These are phyloP conservation scores for Globia sparganii DNA, from an alignment of 2,888 invertebrate genomes.

Conservation along the genomic window DNA sequence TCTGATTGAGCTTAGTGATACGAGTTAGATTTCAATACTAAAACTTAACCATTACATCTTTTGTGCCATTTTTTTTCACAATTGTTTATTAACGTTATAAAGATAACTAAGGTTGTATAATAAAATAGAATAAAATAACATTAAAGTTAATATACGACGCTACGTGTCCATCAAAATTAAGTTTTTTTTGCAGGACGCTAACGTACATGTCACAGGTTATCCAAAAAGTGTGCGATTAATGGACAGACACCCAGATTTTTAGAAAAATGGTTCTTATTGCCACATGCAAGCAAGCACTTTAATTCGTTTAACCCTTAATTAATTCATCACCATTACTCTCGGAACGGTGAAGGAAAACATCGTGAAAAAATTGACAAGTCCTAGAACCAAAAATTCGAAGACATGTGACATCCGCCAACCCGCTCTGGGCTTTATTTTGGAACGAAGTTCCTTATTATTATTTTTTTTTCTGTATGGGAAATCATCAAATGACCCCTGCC, in stretches of 20 bases:
- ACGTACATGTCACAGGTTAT: not conserved
- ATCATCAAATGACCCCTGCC: no score
- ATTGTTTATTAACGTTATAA: not conserved
- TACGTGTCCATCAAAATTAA: conserved; percentile 10
- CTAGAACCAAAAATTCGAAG: no score
- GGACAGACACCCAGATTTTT: conserved; percentile 1
- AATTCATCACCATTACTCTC: no score
- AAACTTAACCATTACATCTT: not conserved
- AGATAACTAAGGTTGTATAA: not conserved
- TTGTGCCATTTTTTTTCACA: not conserved
- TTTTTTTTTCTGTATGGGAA: no score
- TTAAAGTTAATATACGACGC: not conserved
- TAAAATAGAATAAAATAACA: not conserved
- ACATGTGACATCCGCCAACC: no score
- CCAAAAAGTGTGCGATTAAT: not conserved
- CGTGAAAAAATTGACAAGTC: no score
- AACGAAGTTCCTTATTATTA: no score
- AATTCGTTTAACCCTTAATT: no score
- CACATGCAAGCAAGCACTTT: no score
- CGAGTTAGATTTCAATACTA: not conserved
- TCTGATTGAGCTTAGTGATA: not conserved
- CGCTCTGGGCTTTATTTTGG: no score
- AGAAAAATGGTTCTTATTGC: not conserved
- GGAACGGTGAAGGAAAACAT: no score
- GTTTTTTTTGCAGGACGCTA: not conserved